Percentiles rank a stretch among this genome's conserved stretches.
Evolutionary conservation across 64 coral and sea anemone genomes (phyloP).

Genomic region (Montipora cactus): DNA sequence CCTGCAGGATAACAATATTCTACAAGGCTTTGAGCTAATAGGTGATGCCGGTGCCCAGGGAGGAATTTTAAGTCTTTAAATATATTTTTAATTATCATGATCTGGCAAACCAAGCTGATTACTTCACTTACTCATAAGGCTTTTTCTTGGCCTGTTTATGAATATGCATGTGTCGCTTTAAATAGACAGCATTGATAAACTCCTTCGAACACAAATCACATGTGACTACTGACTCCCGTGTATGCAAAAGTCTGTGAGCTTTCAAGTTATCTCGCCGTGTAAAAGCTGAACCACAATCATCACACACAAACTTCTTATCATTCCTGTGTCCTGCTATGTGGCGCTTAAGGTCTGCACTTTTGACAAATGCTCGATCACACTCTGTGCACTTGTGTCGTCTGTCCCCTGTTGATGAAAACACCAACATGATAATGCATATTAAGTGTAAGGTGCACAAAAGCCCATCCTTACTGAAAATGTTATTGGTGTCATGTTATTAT

Average conservation of each 20-base stretch:
- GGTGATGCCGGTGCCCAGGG: no score
- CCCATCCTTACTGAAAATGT: no score
- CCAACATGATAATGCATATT: background rate
- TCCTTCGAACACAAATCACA: conserved; percentile 93
- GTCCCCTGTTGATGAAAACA: conserved; percentile 65
- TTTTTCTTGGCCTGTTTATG: conserved; percentile 98
- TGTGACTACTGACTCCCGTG: conserved; percentile 78
- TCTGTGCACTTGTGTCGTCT: conserved; percentile 88
- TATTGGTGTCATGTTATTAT: no score
- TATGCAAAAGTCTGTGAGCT: conserved; percentile 88
- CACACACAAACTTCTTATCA: conserved; percentile 91
- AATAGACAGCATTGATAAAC: conserved; percentile 89
- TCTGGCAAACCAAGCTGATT: background rate
- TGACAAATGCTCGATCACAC: conserved; percentile 89
- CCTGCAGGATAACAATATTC: no score
- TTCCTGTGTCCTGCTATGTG: conserved; percentile 93
- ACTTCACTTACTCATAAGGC: conserved; percentile 87
- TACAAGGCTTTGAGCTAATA: no score
- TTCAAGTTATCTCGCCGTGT: conserved; percentile 91
- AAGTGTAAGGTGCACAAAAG: no score
- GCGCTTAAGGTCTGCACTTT: conserved; percentile 94
- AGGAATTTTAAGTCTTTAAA: no score
- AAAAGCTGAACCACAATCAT: conserved; percentile 87
- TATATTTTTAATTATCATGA: background rate
- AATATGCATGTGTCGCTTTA: conserved; percentile 94